Conservation (phyloP, 2,888 invertebrate genomes). For the Protodeltote pygarga region DNA sequence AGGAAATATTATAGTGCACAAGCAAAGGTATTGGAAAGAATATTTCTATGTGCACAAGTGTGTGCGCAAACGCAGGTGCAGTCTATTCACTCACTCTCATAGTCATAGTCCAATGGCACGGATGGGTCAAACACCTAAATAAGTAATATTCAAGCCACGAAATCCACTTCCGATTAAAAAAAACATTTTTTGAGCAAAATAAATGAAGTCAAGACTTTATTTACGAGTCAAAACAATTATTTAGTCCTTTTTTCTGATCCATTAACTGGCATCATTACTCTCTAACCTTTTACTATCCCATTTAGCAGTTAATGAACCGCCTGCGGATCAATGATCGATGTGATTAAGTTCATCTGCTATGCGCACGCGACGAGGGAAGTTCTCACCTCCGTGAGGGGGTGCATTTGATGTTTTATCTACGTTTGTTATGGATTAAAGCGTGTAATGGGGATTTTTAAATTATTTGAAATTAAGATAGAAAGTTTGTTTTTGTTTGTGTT, state of each 20-base stretch:
- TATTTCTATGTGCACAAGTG: too few species aligned
- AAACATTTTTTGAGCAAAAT: background rate
- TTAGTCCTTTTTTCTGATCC: conserved; percentile 1
- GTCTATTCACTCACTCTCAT: too few species aligned
- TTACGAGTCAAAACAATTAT: background rate
- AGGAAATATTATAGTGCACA: too few species aligned
- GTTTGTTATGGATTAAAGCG: conserved; percentile 27
- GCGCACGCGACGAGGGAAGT: conserved; percentile 33
- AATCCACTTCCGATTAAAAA: too few species aligned
- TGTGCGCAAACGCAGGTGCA: too few species aligned
- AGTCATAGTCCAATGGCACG: too few species aligned
- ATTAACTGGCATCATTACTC: conserved; percentile 36
- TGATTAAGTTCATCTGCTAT: conserved; percentile 35
- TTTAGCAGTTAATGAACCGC: conserved; percentile 37
- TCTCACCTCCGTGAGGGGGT: conserved; percentile 25
- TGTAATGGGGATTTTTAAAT: too few species aligned
- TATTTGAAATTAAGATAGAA: too few species aligned
- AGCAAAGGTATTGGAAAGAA: too few species aligned
- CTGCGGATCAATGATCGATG: conserved; percentile 37
- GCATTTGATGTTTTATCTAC: conserved; percentile 28
- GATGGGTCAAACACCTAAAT: too few species aligned
- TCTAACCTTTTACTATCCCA: conserved; percentile 13
- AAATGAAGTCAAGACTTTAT: background rate
- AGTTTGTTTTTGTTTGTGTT: too few species aligned
- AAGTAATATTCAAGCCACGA: too few species aligned